These are phyloP conservation scores for Onychomys arenicola DNA, from an alignment of 2,797 vertebrate genomes.

Conservation along the genomic window DNA sequence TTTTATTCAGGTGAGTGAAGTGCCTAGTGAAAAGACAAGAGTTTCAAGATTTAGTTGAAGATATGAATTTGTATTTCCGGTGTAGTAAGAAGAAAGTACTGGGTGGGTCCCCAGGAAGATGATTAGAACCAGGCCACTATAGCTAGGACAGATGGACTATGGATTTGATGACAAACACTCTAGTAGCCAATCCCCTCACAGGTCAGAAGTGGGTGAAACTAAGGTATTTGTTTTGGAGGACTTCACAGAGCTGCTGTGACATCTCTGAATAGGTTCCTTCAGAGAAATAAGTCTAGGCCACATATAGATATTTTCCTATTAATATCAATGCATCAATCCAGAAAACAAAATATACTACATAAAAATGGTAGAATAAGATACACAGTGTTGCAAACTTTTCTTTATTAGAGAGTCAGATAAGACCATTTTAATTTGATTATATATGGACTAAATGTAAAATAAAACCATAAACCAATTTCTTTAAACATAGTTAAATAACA, in stretches of 20 bases:
- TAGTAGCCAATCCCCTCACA: neutral
- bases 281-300: conserved; percentile 42
- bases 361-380: conserved; percentile 36
- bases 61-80: neutral
- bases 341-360: conserved; percentile 14
- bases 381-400: neutral
- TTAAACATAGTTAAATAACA: conserved; percentile 45
- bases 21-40: neutral
- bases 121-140: neutral
- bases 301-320: neutral
- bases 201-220: neutral
- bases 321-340: neutral
- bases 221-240: conserved; percentile 25
- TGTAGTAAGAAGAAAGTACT: neutral
- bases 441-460: conserved; percentile 13
- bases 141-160: neutral
- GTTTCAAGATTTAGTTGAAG: conserved; percentile 16
- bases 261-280: neutral
- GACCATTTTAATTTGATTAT: neutral
- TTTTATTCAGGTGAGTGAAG: conserved; percentile 36
- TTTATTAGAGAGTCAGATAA: neutral
- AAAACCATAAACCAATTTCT: conserved; percentile 5
- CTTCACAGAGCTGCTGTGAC: neutral
- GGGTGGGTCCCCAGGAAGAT: neutral
- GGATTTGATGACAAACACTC: neutral